A percentile compares a stretch with the other conserved stretches of the same genome.
These are phyloP conservation scores for Lepus europaeus DNA, from an alignment of 2,113 vertebrate species.

Conservation along the genomic window DNA sequence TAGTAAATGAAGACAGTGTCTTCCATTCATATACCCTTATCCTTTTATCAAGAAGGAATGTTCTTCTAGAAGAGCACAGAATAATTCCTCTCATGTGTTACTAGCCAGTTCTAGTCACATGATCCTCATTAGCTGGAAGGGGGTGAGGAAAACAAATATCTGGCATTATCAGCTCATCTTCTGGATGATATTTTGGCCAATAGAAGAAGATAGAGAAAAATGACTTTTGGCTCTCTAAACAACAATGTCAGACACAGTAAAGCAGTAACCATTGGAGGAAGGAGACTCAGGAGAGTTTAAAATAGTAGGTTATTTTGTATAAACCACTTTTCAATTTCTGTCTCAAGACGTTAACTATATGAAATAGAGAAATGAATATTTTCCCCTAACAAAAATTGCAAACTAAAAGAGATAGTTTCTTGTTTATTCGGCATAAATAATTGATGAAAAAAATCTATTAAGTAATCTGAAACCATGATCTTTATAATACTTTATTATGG, in stretches of 20 bases:
- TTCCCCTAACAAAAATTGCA: not conserved
- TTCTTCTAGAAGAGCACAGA: not conserved
- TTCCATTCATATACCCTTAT: not conserved
- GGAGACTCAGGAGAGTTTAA: not conserved
- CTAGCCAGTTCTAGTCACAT: not conserved
- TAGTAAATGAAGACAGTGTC: not conserved
- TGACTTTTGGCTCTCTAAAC: not conserved
- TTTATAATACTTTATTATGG: constrained; percentile 6
- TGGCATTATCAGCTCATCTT: not conserved
- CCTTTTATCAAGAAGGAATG: not conserved
- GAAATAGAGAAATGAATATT: not conserved
- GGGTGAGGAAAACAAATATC: not conserved
- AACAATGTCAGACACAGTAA: not conserved
- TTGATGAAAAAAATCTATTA: constrained; percentile 7
- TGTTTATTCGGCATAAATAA: not conserved
- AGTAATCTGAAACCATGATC: not conserved
- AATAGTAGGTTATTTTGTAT: not conserved
- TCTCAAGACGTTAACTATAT: not conserved
- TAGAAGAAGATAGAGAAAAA: not conserved
- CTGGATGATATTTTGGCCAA: not conserved
- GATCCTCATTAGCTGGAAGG: not conserved
- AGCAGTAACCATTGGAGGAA: not conserved
- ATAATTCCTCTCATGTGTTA: not conserved
- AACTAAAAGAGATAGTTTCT: not conserved
- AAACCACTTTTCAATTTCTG: not conserved